phyloP scores from a whole-genome alignment of 2,888 invertebrate species.

The Penaeus monodon region DNA sequence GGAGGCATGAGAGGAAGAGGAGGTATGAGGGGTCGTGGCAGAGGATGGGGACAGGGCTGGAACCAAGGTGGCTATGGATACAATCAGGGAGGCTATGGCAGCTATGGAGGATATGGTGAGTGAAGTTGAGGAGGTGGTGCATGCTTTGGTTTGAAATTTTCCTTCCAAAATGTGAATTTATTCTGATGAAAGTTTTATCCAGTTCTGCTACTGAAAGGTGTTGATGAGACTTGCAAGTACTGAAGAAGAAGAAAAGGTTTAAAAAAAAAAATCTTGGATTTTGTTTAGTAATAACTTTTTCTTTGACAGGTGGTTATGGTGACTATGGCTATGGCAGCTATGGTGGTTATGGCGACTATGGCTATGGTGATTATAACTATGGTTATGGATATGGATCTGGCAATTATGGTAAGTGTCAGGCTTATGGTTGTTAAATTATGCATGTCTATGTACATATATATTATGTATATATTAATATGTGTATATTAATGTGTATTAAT shows the following conservation, averaged over 20 bases:
- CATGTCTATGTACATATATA: constrained; percentile 1
- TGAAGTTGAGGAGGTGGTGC: background rate
- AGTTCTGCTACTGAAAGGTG: too few species aligned
- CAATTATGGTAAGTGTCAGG: constrained; percentile 65
- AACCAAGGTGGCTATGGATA: constrained; percentile 67
- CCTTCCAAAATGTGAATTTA: too few species aligned
- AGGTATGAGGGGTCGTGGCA: constrained; percentile 72
- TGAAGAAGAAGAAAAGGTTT: too few species aligned
- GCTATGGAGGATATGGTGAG: constrained; percentile 67
- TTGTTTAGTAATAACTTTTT: background rate
- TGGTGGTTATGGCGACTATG: constrained; percentile 56
- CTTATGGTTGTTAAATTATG: constrained; percentile 39
- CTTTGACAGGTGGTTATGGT: constrained; percentile 54
- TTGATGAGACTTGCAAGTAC: too few species aligned
- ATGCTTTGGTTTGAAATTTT: too few species aligned
- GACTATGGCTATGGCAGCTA: constrained; percentile 63
- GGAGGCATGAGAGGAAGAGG: constrained; percentile 66
- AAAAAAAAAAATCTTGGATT: too few species aligned
- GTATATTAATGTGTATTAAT: too few species aligned
- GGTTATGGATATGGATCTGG: constrained; percentile 63
- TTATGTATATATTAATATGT: too few species aligned
- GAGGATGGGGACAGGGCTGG: constrained; percentile 72
- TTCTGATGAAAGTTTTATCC: too few species aligned
- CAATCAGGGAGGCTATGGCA: constrained; percentile 67
- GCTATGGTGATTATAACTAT: constrained; percentile 62